These are phyloP conservation scores for Melanotaenia trifasciata DNA, from an alignment of 2,797 vertebrate genomes.

Conservation along the genomic window DNA sequence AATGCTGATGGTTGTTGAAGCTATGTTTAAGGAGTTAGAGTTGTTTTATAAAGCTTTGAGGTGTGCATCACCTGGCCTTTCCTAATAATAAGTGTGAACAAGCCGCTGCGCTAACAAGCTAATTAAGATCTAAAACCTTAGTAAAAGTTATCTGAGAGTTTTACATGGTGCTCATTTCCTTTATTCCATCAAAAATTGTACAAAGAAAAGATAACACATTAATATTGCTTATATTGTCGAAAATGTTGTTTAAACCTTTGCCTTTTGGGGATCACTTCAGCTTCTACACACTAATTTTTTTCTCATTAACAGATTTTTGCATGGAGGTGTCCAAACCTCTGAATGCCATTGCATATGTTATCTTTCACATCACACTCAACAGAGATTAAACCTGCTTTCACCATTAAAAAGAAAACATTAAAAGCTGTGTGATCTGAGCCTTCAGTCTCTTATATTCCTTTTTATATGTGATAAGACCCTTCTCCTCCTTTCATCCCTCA, in stretches of 20 bases:
- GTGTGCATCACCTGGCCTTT: too few species aligned
- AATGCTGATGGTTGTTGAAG: too few species aligned
- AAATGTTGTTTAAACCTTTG: not conserved
- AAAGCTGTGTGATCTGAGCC: slow-evolving; percentile 27
- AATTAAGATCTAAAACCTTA: not conserved
- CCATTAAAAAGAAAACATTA: not conserved
- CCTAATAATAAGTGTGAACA: too few species aligned
- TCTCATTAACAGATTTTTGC: not conserved
- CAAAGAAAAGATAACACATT: not conserved
- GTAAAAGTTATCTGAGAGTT: not conserved
- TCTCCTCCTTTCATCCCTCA: slow-evolving; percentile 38
- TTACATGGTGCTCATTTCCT: not conserved
- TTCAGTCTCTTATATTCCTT: slow-evolving; percentile 23
- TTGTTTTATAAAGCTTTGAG: too few species aligned
- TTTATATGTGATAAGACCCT: slow-evolving; percentile 18
- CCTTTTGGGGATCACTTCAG: not conserved
- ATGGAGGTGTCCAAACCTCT: not conserved
- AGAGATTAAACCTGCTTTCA: not conserved
- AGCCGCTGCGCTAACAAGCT: too few species aligned
- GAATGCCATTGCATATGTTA: not conserved
- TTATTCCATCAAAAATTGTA: not conserved
- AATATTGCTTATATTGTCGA: not conserved
- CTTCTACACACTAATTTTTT: not conserved
- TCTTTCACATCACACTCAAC: slow-evolving; percentile 2
- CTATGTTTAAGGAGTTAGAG: too few species aligned